A percentile compares a stretch with the other conserved stretches of the same genome.
These are phyloP conservation scores for Spodoptera picta DNA, from an alignment of 2,888 invertebrate genomes.

Conservation along the genomic window DNA sequence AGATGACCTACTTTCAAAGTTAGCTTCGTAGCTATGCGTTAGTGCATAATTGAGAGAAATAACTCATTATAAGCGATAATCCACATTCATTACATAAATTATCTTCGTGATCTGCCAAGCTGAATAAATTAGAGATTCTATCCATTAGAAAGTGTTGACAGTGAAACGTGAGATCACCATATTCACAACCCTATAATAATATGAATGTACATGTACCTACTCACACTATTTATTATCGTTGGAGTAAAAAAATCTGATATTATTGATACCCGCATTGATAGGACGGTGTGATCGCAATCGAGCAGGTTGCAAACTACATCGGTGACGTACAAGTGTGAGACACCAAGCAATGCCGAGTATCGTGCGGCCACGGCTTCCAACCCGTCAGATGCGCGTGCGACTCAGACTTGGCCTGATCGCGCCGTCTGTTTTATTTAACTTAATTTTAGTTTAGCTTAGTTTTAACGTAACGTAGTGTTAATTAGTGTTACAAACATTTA, in stretches of 20 bases:
- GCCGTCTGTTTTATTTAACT: constrained; percentile 51
- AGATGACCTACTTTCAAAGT: no score
- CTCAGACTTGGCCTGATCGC: constrained; percentile 62
- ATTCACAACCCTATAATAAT: constrained; percentile 3
- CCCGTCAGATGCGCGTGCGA: constrained; percentile 76
- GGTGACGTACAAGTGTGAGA: constrained; percentile 65
- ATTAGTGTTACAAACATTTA: constrained; percentile 62
- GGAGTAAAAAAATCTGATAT: constrained; percentile 15
- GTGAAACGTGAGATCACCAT: constrained; percentile 11
- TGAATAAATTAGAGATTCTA: neutral
- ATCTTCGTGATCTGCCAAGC: neutral
- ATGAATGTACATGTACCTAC: neutral
- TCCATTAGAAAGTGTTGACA: constrained; percentile 41
- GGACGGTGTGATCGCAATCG: constrained; percentile 69
- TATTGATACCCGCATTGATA: constrained; percentile 46
- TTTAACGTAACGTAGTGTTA: constrained; percentile 54
- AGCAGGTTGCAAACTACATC: constrained; percentile 74
- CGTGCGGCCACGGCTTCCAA: constrained; percentile 57
- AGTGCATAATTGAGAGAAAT: no score
- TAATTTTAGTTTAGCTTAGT: constrained; percentile 49
- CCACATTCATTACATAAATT: no score
- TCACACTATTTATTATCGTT: constrained; percentile 2
- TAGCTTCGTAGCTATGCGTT: no score
- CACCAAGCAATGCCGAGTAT: constrained; percentile 26
- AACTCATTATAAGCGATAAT: no score